Base-by-base conservation (phyloP, 2,888 invertebrate genomes). In the Atrina japonica region DNA sequence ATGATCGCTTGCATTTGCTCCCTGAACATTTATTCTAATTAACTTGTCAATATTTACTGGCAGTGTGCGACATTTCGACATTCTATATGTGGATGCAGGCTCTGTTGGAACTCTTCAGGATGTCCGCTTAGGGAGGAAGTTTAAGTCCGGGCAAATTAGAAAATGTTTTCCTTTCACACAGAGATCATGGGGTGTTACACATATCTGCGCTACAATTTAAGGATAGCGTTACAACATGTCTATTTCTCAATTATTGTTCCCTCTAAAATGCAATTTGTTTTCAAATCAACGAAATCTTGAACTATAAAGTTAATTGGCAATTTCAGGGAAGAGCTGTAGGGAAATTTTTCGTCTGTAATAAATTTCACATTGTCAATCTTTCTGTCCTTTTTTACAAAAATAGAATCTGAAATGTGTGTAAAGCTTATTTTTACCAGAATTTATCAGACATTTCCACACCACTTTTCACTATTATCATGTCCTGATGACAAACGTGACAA, bases 101-200 rank as follows among this genome's bases (percentile, higher is more conserved):
- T 52, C 52, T 14, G 52, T 52, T 52, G 52, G 52, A 52, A 52
- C 18, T 35, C 35, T 35, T 35, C 52, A 25, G 52, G 25, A 25
- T 23, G 23, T 14, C 16, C 25, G 18, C 52, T 52, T 11, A 23
- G 52, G 52, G 52, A 25, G 52, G 52, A 52, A 52, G 16, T 52
- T 14, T 52, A 52, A 52, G 52, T 25, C 25, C 52, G 52, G 27
- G 25, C 25, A 52, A 52, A 52, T 52, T 52, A 25, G 21, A 52
- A 52, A 52, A 52, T 52, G 52, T 14, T 14, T 35, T 35, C 35
- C 35, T 35, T 35, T 35, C 35, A 35, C 35, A 11, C 49, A 18
- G 23, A 49, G 23, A 21, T 49, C 49, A 18, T n/a, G 49, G 11
- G 49, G 49, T 49, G 18, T 49, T 18, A 49, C 9, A 16, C n/a